phyloP scores from a whole-genome alignment of 2,113 vertebrate species.

The Cyphomyrus discorhynchus region DNA sequence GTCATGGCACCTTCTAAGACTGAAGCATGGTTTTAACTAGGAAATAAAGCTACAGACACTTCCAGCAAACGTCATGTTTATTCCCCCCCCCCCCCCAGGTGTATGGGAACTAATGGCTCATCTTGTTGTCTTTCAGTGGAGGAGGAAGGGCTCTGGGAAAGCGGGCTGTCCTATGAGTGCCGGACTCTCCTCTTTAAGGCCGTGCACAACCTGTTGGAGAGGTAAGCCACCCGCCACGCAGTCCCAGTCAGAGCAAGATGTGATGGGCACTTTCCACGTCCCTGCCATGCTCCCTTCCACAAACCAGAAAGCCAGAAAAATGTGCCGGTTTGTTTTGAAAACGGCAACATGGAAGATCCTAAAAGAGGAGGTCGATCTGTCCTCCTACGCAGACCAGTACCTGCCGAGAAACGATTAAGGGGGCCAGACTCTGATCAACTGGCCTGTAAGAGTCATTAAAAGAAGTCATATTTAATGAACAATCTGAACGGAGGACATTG shows the following conservation, averaged over 20 bases:
- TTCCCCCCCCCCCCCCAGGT: too few relatives aligned
- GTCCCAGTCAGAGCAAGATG: neutral
- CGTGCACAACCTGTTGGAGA: conserved; percentile 96
- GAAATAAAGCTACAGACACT: neutral
- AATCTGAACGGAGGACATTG: neutral
- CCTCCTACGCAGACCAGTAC: neutral
- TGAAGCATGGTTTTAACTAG: neutral
- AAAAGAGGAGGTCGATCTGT: neutral
- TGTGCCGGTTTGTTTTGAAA: neutral
- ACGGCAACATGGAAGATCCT: neutral
- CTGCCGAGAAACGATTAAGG: neutral
- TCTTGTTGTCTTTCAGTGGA: conserved; percentile 69
- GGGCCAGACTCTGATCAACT: neutral
- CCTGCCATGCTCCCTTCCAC: neutral
- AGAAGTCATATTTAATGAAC: neutral
- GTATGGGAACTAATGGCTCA: neutral
- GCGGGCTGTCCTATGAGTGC: conserved; percentile 95
- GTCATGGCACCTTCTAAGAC: neutral
- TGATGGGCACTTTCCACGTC: neutral
- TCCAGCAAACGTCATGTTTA: neutral
- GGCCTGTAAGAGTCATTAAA: neutral
- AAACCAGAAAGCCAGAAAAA: neutral
- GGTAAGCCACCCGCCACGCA: conserved; percentile 56
- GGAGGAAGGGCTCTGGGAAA: conserved; percentile 95
- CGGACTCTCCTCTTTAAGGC: conserved; percentile 97